Evolutionary conservation across 2,888 invertebrate genomes (phyloP).

Genomic region (Limnephilus lunatus): DNA sequence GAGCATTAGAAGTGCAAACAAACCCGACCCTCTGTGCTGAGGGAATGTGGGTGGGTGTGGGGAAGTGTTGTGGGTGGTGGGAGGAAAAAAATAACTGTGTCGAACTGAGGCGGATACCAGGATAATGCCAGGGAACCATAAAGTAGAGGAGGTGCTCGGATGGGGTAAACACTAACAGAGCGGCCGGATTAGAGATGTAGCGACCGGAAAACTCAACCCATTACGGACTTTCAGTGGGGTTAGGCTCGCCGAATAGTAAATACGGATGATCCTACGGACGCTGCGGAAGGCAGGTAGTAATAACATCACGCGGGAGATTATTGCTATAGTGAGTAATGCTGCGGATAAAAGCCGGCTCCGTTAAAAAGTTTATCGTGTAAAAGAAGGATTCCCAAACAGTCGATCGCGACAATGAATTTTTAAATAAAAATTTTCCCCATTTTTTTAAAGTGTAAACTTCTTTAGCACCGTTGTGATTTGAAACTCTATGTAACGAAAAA

Average conservation of each 20-base stretch:
- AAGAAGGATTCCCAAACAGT: no score
- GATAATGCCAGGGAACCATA: conserved; percentile 2
- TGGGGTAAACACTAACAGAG: background rate
- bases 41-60: background rate
- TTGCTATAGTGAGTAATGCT: background rate
- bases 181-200: background rate
- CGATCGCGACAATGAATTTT: no score
- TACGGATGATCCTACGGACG: background rate
- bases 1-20: background rate
- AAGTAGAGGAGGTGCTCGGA: background rate
- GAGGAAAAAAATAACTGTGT: background rate
- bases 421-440: no score
- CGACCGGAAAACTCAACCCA: background rate
- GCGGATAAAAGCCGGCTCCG: no score
- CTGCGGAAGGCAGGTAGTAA: background rate
- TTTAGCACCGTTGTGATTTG: no score
- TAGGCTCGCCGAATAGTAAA: background rate
- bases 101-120: background rate
- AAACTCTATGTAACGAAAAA: no score
- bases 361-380: no score
- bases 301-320: background rate
- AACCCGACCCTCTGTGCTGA: background rate
- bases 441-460: no score
- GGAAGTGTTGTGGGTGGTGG: background rate
- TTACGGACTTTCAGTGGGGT: background rate